Conservation (phyloP, 2,888 invertebrate species). For the Drosophila austrosaltans region DNA sequence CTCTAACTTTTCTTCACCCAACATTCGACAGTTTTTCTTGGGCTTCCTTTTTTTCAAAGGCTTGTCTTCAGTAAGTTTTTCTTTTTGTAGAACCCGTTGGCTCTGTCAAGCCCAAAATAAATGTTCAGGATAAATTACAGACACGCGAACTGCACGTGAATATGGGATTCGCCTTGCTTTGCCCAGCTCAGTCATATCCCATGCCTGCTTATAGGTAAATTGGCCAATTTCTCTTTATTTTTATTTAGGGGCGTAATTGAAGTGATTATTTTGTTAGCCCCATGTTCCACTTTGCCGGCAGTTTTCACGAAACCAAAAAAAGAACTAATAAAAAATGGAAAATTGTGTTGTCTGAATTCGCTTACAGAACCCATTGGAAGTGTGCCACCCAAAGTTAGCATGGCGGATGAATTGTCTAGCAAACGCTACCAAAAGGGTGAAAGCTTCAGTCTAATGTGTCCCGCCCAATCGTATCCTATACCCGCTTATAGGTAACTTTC, state of each 20-base stretch:
- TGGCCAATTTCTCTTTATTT: constrained; percentile 42
- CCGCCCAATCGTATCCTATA: constrained; percentile 90
- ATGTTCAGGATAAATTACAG: constrained; percentile 87
- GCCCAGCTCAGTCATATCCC: constrained; percentile 91
- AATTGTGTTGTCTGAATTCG: constrained; percentile 12
- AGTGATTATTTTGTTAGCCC: constrained; percentile 50
- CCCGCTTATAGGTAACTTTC: constrained; percentile 88
- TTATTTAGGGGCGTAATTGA: constrained; percentile 38
- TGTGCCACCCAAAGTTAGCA: constrained; percentile 86
- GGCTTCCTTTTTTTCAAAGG: constrained; percentile 1
- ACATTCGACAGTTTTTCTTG: constrained; percentile 40
- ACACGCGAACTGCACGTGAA: constrained; percentile 84
- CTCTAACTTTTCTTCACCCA: neutral
- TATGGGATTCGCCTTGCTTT: constrained; percentile 87
- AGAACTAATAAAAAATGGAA: neutral
- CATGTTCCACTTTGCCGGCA: constrained; percentile 37
- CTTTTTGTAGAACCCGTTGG: constrained; percentile 84
- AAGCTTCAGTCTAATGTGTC: constrained; percentile 88
- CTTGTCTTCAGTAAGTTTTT: neutral
- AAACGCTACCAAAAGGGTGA: constrained; percentile 65
- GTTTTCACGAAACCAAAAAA: constrained; percentile 38
- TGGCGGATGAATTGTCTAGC: constrained; percentile 83
- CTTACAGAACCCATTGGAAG: constrained; percentile 85
- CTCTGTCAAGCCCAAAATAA: constrained; percentile 87
- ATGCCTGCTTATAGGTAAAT: constrained; percentile 88